These are phyloP conservation scores for Pristiophorus japonicus DNA, from an alignment of 2,113 vertebrate species.

Conservation along the genomic window DNA sequence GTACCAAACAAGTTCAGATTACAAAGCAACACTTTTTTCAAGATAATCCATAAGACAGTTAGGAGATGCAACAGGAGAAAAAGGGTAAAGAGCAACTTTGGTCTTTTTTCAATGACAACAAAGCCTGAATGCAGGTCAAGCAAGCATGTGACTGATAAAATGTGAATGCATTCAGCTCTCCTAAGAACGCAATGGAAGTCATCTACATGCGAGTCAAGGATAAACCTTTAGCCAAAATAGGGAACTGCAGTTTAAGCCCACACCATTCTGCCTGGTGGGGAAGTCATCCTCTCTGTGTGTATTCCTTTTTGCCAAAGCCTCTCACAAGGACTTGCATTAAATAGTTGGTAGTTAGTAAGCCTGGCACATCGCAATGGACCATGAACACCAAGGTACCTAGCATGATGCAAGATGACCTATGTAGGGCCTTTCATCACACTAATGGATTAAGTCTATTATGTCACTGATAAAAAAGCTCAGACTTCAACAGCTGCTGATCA, in stretches of 20 bases:
- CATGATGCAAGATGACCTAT: background rate
- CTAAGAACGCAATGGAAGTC: background rate
- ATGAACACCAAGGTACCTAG: background rate
- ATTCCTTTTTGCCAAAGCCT: background rate
- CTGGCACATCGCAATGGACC: background rate
- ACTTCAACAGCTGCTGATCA: background rate
- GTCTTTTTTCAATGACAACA: background rate
- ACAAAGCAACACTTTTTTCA: background rate
- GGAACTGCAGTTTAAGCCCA: background rate
- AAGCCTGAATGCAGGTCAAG: too few species aligned
- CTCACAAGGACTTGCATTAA: background rate
- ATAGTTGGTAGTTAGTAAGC: background rate
- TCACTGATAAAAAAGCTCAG: background rate
- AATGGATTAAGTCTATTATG: background rate
- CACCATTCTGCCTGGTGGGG: background rate
- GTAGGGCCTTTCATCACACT: too few species aligned
- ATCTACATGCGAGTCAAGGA: background rate
- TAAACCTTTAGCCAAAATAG: too few species aligned
- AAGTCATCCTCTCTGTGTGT: too few species aligned
- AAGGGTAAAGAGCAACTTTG: background rate
- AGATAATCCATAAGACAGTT: background rate
- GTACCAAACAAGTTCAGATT: background rate
- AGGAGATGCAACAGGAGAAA: background rate
- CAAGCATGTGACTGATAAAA: background rate
- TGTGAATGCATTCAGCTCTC: background rate